These are phyloP conservation scores for Stegastes partitus DNA, from an alignment of 2,113 vertebrate species.

Conservation along the genomic window DNA sequence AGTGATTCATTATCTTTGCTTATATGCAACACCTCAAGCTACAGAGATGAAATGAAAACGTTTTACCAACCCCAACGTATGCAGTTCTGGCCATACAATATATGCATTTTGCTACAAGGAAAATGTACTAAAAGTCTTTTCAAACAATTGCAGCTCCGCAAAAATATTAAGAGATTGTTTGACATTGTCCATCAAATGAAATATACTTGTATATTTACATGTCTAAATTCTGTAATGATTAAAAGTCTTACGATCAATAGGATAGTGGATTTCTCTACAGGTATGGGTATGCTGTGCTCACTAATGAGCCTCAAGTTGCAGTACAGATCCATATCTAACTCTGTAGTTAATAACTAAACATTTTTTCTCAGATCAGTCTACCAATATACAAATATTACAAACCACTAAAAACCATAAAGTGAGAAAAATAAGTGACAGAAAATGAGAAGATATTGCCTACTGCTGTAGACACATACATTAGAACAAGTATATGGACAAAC, in stretches of 20 bases:
- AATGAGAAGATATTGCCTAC: neutral
- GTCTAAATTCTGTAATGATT: slow-evolving; percentile 10
- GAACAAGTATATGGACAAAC: neutral
- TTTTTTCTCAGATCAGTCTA: slow-evolving; percentile 17
- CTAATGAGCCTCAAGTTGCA: slow-evolving; percentile 27
- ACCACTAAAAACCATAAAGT: neutral
- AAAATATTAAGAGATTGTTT: slow-evolving; percentile 7
- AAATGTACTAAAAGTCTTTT: neutral
- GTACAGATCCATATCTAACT: neutral
- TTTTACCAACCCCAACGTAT: neutral
- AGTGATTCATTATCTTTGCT: slow-evolving; percentile 22
- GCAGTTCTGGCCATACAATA: neutral
- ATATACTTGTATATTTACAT: slow-evolving; percentile 71
- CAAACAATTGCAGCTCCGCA: slow-evolving; percentile 31
- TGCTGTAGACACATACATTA: neutral
- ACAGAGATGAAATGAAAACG: slow-evolving; percentile 4
- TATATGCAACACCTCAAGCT: slow-evolving; percentile 4
- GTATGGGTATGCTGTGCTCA: slow-evolving; percentile 23
- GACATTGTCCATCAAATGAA: slow-evolving; percentile 56
- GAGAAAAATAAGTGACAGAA: slow-evolving; percentile 14
- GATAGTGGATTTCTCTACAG: slow-evolving; percentile 29
- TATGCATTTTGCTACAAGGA: neutral
- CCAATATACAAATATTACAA: slow-evolving; percentile 13
- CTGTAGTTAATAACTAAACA: neutral
- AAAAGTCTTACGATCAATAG: slow-evolving; percentile 37